These are phyloP conservation scores for Vannuccia rotundouncinata DNA, from an alignment of 2,888 invertebrate species.

Conservation along the genomic window DNA sequence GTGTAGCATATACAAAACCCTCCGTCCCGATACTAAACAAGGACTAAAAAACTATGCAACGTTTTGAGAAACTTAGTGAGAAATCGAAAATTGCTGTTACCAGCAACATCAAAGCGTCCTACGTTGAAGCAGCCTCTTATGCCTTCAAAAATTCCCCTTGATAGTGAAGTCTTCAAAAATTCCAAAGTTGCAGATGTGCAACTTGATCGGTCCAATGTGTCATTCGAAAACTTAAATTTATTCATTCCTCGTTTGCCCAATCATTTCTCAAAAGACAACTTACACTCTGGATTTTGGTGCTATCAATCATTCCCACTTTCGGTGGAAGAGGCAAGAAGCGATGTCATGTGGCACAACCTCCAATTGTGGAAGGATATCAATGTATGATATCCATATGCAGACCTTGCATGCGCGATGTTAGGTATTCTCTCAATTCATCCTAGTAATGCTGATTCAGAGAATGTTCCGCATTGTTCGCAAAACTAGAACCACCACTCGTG, in stretches of 20 bases:
- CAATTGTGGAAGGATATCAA: neutral
- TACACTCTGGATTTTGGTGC: neutral
- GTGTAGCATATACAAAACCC: neutral
- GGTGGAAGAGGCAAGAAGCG: conserved; percentile 1
- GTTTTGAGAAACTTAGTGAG: neutral
- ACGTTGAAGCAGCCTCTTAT: conserved; percentile 4
- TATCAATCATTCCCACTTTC: neutral
- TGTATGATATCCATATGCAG: neutral
- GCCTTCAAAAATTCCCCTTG: conserved; percentile 6
- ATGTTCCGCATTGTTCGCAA: no score
- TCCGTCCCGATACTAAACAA: neutral
- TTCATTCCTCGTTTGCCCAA: conserved; percentile 3
- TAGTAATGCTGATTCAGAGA: no score
- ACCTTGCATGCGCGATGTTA: no score
- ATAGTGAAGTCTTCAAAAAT: conserved; percentile 17
- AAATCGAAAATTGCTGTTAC: neutral
- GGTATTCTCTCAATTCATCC: no score
- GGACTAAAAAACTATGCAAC: neutral
- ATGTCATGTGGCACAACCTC: neutral
- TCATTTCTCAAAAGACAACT: neutral
- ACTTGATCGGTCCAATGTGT: neutral
- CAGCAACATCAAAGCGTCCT: neutral
- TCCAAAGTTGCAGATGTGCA: conserved; percentile 16
- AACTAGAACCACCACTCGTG: no score
- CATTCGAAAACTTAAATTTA: neutral